Conservation (phyloP, 2,797 vertebrate genomes). For the Acanthurus lineatus region DNA sequence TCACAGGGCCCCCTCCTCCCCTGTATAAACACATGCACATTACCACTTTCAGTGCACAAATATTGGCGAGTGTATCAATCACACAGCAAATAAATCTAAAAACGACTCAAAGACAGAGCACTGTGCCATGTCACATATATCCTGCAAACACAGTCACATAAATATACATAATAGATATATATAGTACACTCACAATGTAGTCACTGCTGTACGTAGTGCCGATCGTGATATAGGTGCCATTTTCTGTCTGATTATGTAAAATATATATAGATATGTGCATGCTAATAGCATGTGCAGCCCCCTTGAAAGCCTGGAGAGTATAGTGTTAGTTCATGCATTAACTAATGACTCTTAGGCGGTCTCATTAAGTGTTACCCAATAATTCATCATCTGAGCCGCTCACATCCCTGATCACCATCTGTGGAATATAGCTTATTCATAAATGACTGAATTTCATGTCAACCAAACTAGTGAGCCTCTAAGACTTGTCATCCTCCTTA, state of each 20-base stretch:
- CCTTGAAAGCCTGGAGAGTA: constrained; percentile 22
- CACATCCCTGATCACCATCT: constrained; percentile 45
- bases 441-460: constrained; percentile 47
- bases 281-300: constrained; percentile 13
- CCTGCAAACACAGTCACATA: constrained; percentile 4
- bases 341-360: constrained; percentile 20
- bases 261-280: constrained; percentile 30
- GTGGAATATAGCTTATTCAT: constrained; percentile 52
- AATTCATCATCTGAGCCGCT: constrained; percentile 60
- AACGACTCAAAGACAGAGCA: constrained; percentile 28
- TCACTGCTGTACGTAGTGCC: constrained; percentile 22
- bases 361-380: constrained; percentile 51
- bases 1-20: constrained; percentile 28
- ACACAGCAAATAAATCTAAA: constrained; percentile 53
- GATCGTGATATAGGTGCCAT: constrained; percentile 11
- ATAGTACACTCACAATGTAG: not conserved
- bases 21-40: constrained; percentile 62
- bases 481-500: constrained; percentile 52
- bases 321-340: constrained; percentile 40
- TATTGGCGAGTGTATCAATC: constrained; percentile 56
- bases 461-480: constrained; percentile 22
- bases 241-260: constrained; percentile 44
- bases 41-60: constrained; percentile 51
- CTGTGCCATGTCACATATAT: constrained; percentile 1
- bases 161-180: not conserved